phyloP scores from a whole-genome alignment of 2,888 invertebrate species.

The Agriopis aurantiaria region DNA sequence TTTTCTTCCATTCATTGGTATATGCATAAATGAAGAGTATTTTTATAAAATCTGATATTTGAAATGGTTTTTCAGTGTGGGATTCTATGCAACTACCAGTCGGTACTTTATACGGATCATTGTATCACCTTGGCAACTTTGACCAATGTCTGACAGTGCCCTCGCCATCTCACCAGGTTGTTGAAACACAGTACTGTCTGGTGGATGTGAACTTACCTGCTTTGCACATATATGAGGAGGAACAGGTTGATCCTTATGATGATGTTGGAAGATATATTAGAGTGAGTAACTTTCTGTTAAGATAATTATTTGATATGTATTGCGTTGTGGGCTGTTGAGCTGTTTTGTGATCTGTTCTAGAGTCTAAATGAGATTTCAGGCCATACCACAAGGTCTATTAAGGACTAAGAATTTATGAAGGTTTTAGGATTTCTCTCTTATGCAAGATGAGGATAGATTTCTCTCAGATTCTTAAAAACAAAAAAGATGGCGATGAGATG shows the following conservation, averaged over 20 bases:
- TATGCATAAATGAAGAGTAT: too few relatives aligned
- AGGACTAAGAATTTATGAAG: too few relatives aligned
- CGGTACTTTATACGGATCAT: conserved; percentile 45
- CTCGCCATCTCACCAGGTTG: conserved; percentile 42
- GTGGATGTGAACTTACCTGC: conserved; percentile 39
- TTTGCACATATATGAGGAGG: conserved; percentile 16
- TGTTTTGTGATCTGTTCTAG: too few relatives aligned
- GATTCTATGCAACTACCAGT: conserved; percentile 50
- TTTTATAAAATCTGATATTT: not conserved
- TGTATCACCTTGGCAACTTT: conserved; percentile 44
- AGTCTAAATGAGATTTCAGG: too few relatives aligned
- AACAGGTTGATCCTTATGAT: conserved; percentile 35
- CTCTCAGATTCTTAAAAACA: too few relatives aligned
- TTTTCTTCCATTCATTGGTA: too few relatives aligned
- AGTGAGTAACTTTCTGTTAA: conserved; percentile 35
- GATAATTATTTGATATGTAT: not conserved
- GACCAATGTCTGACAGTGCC: conserved; percentile 51
- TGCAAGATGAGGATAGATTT: too few relatives aligned
- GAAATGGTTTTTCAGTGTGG: conserved; percentile 45
- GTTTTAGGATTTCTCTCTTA: too few relatives aligned
- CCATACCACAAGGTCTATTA: too few relatives aligned
- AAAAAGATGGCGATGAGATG: too few relatives aligned
- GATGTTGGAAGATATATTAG: conserved; percentile 39
- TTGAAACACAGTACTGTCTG: conserved; percentile 48
- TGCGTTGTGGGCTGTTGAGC: too few relatives aligned